Conservation (phyloP, 2,797 vertebrate species). For the Hipposideros larvatus region DNA sequence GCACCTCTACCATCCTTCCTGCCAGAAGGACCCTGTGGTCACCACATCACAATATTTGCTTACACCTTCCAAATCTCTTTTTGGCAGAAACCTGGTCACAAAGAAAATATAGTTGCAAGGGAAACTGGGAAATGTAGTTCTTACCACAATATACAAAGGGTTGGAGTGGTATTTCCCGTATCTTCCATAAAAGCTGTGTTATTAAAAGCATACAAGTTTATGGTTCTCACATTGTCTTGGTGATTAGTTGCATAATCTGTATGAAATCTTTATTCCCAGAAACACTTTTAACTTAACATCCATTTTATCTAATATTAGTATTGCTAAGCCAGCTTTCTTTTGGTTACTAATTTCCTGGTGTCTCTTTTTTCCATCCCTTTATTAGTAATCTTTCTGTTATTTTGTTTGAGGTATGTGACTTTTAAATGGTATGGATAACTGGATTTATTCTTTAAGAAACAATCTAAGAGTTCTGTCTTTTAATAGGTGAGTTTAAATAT, state of each 20-base stretch:
- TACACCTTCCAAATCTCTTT: background rate
- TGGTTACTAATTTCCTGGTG: background rate
- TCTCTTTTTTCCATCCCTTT: background rate
- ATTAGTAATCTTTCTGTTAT: slow-evolving; percentile 7
- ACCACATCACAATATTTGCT: background rate
- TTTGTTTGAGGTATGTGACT: background rate
- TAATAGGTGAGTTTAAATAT: background rate
- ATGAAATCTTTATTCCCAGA: slow-evolving; percentile 33
- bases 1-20: background rate
- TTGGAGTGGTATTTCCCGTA: background rate
- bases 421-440: background rate
- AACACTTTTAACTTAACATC: slow-evolving; percentile 43
- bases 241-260: background rate
- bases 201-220: background rate
- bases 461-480: background rate
- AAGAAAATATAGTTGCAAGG: background rate
- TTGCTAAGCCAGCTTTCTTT: slow-evolving; percentile 17
- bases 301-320: slow-evolving; percentile 8
- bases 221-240: background rate
- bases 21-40: background rate
- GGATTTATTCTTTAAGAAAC: background rate
- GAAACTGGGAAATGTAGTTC: background rate
- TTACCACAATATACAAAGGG: background rate
- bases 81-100: background rate
- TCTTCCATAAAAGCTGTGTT: background rate